Conservation (phyloP, 1,140 invertebrate species). For the Eubasilissa regina region DNA sequence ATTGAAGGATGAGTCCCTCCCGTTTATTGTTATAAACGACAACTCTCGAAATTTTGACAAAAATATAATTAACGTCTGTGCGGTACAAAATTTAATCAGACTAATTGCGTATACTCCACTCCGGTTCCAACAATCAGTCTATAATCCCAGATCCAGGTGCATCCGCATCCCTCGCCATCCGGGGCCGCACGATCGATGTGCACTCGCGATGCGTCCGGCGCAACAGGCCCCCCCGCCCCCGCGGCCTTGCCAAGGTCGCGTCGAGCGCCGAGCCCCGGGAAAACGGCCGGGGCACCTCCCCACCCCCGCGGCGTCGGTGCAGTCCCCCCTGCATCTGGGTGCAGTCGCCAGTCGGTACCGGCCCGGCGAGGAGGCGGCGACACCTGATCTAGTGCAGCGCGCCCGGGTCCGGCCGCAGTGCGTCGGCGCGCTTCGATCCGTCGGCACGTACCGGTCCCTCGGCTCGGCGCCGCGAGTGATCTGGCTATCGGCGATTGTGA, state of each 20-base stretch:
- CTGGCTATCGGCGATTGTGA: neutral
- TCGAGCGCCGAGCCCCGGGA: neutral
- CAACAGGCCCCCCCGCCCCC: neutral
- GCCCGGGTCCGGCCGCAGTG: neutral
- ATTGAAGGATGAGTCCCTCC: too few species aligned
- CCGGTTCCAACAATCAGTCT: neutral
- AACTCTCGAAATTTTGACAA: too few species aligned
- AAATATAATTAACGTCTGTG: too few species aligned
- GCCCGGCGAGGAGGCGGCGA: neutral
- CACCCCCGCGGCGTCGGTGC: neutral
- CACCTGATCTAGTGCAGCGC: too few species aligned
- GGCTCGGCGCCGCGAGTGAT: neutral
- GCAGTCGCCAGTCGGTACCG: conserved; percentile 5
- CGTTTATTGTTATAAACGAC: too few species aligned
- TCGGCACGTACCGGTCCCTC: too few species aligned
- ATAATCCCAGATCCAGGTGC: too few species aligned
- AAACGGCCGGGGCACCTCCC: conserved; percentile 10
- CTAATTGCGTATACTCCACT: too few species aligned
- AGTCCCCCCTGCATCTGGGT: neutral
- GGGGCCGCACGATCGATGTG: too few species aligned
- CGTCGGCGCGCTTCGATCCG: neutral
- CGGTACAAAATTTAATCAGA: too few species aligned
- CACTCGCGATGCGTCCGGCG: neutral
- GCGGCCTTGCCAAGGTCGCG: conserved; percentile 3
- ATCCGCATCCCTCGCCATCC: too few species aligned